Evolutionary conservation across 2,888 invertebrate genomes (phyloP), one percentile per base, ranked within the genome.

Genomic region (Achlya flavicornis): DNA sequence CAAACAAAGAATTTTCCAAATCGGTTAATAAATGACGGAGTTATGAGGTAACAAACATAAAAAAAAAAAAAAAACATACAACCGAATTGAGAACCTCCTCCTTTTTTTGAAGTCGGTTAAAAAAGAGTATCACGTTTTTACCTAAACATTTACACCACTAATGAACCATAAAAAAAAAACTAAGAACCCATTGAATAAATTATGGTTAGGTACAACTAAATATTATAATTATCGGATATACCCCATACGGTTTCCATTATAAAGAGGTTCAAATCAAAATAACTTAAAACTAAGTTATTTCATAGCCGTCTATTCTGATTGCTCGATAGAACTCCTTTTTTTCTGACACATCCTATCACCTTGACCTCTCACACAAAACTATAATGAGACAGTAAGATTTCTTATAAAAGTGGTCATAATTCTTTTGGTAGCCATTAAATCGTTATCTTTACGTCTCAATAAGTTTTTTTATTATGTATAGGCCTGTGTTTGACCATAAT

Each of bases 381-480:
- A 57, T 32, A 5, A 26, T 26, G 70, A 53, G 53, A 53, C 19
- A 19, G 19, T 53, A 8, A 53, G 53, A 19, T n/a, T 19, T 53
- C 53, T 53, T 5, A n/a, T 19, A 8, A 19, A 53, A 53, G 10
- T 53, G 53, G 53, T 53, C 53, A 19, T 12, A 1, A 41, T 41
- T 41, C 12, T 12, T 41, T 3, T 41, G 12, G 41, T 41, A 41
- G 41, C 41, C 41, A 41, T 53, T 19, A 53, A 4, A n/a, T n/a
- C 5, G 46, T 46, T 72, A 75, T 78, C 66, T 83, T 86, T 85
- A 87, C 77, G 75, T 84, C 80, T 86, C 86, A 84, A 84, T 88
- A 83, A 80, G 83, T n/a, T n/a, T n/a, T n/a, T n/a, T n/a, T n/a
- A n/a, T 82, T 81, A 33, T 33, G n/a, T n/a, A n/a, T n/a, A n/a